These are phyloP conservation scores for Ammodytes dubius DNA, from an alignment of 2,113 vertebrate genomes.

Conservation along the genomic window DNA sequence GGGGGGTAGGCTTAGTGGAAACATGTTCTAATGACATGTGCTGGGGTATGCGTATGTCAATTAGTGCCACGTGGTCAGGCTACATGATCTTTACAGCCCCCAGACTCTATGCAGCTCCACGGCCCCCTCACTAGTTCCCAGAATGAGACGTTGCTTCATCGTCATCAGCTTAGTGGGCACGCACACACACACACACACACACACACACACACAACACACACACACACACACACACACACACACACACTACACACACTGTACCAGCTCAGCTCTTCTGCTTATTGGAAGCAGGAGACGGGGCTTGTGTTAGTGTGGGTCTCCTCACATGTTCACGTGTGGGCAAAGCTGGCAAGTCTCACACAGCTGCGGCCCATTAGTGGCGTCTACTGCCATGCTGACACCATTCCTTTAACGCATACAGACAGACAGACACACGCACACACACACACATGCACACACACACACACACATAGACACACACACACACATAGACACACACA, in stretches of 20 bases:
- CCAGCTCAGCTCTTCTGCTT: slow-evolving; percentile 73
- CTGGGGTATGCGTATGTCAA: slow-evolving; percentile 32
- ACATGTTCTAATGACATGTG: slow-evolving; percentile 53
- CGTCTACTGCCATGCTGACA: slow-evolving; percentile 71
- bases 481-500: slow-evolving; percentile 15
- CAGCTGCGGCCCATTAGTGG: slow-evolving; percentile 82
- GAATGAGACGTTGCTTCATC: slow-evolving; percentile 46
- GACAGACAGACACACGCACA: background rate
- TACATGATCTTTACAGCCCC: slow-evolving; percentile 60
- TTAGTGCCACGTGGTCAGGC: slow-evolving; percentile 55
- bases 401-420: slow-evolving; percentile 47
- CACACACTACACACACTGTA: slow-evolving; percentile 29
- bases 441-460: slow-evolving; percentile 20
- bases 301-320: slow-evolving; percentile 53
- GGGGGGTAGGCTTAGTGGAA: slow-evolving; percentile 53
- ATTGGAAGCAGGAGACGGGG: slow-evolving; percentile 69
- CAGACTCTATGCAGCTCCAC: slow-evolving; percentile 40
- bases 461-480: background rate
- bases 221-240: slow-evolving; percentile 22
- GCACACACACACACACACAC: slow-evolving; percentile 10
- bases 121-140: slow-evolving; percentile 58
- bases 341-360: slow-evolving; percentile 69
- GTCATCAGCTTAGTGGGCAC: slow-evolving; percentile 42
- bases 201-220: slow-evolving; percentile 16
- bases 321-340: slow-evolving; percentile 73